These are phyloP conservation scores for Callionymus lyra DNA, from an alignment of 2,113 vertebrate species.

Conservation along the genomic window DNA sequence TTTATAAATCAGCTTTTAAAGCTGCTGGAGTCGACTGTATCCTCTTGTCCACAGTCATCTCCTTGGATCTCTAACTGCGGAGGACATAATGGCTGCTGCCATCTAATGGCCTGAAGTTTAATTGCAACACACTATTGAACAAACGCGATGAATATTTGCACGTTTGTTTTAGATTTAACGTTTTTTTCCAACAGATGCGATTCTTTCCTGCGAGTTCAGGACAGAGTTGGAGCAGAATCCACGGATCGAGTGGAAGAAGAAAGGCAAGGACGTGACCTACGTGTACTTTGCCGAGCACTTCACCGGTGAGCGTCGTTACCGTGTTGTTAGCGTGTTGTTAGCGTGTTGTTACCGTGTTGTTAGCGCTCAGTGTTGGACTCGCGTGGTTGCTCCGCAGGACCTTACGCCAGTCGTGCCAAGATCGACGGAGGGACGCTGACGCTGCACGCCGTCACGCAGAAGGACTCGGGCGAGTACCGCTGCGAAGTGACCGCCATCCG, in stretches of 20 bases:
- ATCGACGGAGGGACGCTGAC: conserved; percentile 79
- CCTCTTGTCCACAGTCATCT: too few species aligned
- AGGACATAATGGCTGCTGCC: too few species aligned
- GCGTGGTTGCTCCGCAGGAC: conserved; percentile 53
- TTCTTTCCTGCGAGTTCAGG: conserved; percentile 77
- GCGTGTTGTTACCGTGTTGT: neutral
- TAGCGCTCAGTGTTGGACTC: neutral
- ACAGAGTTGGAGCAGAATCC: conserved; percentile 68
- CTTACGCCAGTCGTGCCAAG: conserved; percentile 72
- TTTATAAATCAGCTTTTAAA: too few species aligned
- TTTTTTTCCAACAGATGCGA: conserved; percentile 61
- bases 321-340: too few species aligned
- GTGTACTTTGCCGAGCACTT: conserved; percentile 79
- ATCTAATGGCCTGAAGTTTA: too few species aligned
- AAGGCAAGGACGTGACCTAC: conserved; percentile 70
- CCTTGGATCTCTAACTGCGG: too few species aligned
- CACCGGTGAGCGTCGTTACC: conserved; percentile 64
- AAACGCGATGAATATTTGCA: too few species aligned
- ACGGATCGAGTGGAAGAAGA: conserved; percentile 92
- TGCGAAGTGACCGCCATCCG: conserved; percentile 83
- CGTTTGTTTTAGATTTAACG: neutral
- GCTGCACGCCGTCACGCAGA: conserved; percentile 80
- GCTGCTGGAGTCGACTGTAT: too few species aligned
- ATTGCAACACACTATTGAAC: too few species aligned
- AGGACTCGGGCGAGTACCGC: conserved; percentile 82